Evolutionary conservation across 2,797 vertebrate species (phyloP).

Genomic region (Botia kubotai): DNA sequence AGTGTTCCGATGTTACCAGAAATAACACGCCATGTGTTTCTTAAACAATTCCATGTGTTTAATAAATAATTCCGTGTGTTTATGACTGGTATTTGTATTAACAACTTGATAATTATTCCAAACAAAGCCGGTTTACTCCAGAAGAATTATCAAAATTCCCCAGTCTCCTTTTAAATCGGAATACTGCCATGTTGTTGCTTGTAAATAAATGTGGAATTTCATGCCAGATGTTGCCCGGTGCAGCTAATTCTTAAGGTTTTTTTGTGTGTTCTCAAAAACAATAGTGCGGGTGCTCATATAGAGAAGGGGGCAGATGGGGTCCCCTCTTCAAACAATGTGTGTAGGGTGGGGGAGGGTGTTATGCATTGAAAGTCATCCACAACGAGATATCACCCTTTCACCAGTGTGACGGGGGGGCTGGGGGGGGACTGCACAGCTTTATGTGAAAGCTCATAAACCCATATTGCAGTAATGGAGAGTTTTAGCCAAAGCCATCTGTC

Average conservation of each 20-base stretch:
- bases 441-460: constrained; percentile 72
- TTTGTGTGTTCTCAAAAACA: constrained; percentile 51
- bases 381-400: constrained; percentile 64
- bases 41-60: too few relatives aligned
- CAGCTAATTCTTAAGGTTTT: constrained; percentile 44
- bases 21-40: neutral
- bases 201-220: constrained; percentile 55
- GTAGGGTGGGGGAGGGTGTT: constrained; percentile 56
- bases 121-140: constrained; percentile 44
- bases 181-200: constrained; percentile 43
- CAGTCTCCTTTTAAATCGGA: constrained; percentile 42
- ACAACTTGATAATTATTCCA: constrained; percentile 50
- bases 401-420: constrained; percentile 38
- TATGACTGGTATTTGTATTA: constrained; percentile 42
- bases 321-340: constrained; percentile 63
- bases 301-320: constrained; percentile 66
- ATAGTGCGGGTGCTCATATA: constrained; percentile 56
- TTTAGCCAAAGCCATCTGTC: constrained; percentile 69
- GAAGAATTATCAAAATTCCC: constrained; percentile 47
- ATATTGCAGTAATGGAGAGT: constrained; percentile 66
- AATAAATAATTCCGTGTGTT: constrained; percentile 9
- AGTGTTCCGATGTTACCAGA: neutral
- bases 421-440: constrained; percentile 56
- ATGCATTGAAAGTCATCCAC: constrained; percentile 61
- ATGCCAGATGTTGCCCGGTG: constrained; percentile 61